These are phyloP conservation scores for Cacatua alba DNA, from an alignment of 2,113 vertebrate genomes.

Conservation along the genomic window DNA sequence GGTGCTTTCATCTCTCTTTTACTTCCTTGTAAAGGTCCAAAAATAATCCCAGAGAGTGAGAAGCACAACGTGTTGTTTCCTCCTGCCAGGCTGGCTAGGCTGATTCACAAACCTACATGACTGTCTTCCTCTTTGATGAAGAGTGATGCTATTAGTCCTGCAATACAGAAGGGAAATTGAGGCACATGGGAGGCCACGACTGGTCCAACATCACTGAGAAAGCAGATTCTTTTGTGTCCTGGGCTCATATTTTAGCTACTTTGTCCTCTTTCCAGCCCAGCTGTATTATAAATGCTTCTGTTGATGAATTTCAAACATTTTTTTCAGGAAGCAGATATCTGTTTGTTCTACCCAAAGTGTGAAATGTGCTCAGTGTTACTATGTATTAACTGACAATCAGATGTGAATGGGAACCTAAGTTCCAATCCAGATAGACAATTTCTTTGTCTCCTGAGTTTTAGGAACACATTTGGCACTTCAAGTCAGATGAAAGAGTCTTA, in stretches of 20 bases:
- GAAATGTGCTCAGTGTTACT: not conserved
- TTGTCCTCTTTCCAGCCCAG: not conserved
- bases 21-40: constrained; percentile 1
- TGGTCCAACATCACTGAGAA: not conserved
- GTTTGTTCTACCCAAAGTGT: not conserved
- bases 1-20: constrained; percentile 29
- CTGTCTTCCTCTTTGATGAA: not conserved
- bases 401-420: not conserved
- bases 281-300: not conserved
- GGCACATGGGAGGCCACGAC: not conserved
- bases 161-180: not conserved
- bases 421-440: not conserved
- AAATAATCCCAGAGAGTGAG: constrained; percentile 19
- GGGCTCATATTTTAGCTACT: not conserved
- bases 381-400: not conserved
- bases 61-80: not conserved
- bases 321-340: not conserved
- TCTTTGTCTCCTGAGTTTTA: not conserved
- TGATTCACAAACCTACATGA: not conserved
- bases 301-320: not conserved
- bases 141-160: not conserved
- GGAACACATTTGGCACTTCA: not conserved
- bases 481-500: not conserved
- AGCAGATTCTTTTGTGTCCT: not conserved
- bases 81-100: not conserved